Base-by-base conservation (phyloP, 2,113 vertebrate species). In the Limnothrissa miodon region DNA sequence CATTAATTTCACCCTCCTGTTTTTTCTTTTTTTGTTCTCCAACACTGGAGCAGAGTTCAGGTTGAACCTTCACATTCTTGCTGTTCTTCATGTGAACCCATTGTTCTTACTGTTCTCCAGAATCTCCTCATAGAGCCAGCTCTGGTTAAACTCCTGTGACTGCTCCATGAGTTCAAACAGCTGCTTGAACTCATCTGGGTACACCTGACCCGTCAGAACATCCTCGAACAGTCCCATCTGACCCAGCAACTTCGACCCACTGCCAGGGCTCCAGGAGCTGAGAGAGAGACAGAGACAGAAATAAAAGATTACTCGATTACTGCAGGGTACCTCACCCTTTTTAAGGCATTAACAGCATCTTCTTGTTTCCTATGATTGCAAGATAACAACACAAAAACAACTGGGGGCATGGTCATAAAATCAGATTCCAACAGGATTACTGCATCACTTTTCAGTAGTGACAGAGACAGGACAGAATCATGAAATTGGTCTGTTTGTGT, bases 151-250 rank as follows among this genome's bases (percentile, higher is more conserved):
- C 70, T 93, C 90, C 88, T 87, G 85, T 0, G 93, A 96, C 89
- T 92, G 89, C 85, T 96, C 95, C 91, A 99, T 94, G 84, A 93
- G 86, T 89, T 96, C 92, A 39, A 98, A 99, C 80, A 99, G 92
- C 6, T 23, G 86, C 80, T 92, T 96, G 81, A 97, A 99, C 80
- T 97, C 95, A 48, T 94, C 86, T 81, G 97, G 97, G 78, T 90
- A 91, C 6, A 98, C 87, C 0, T 93, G 70, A 82, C 91, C 91
- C 9, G 95, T 90, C 85, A 88, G 29, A 36, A 91, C 89, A 81
- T 94, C 89, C 59, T 93, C 21, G 0, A 88, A 81, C 86, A 96
- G 91, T 70, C 89, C 88, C 70, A 96, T 85, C 51, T 93, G 83
- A 48, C 78, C 90, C 86, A 97, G 79, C 85, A 98, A 81, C 62